A percentile compares a stretch with the other conserved stretches of the same genome.
These are phyloP conservation scores for Ceyx melanurus DNA, from an alignment of 2,113 vertebrate species.

Conservation along the genomic window DNA sequence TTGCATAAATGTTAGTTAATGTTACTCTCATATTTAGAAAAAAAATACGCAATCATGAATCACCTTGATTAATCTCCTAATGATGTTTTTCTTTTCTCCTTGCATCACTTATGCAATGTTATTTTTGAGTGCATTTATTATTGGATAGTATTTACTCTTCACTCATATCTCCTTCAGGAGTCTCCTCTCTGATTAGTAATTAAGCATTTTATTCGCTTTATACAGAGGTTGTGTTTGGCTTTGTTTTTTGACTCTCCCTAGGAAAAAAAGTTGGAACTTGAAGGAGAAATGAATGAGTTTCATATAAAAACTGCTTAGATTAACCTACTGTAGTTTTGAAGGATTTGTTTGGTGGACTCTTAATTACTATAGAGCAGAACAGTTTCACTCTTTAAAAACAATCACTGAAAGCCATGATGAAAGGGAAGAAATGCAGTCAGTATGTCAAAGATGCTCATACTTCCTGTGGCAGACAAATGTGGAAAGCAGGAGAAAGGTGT, in stretches of 20 bases:
- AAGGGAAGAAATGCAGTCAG: not conserved
- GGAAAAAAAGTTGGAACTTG: not conserved
- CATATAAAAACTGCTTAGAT: not conserved
- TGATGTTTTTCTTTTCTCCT: not conserved
- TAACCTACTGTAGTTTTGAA: not conserved
- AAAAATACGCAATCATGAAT: not conserved
- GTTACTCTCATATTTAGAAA: not conserved
- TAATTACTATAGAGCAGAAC: not conserved
- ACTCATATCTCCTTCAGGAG: not conserved
- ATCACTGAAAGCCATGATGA: not conserved
- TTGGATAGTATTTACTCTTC: not conserved
- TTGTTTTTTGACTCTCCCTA: not conserved
- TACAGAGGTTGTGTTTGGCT: not conserved
- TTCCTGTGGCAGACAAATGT: not conserved
- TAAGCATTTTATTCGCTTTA: not conserved
- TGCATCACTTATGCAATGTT: not conserved
- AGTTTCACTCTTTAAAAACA: not conserved
- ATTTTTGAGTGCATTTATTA: not conserved
- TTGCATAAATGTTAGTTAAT: not conserved
- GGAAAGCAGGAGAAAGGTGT: not conserved
- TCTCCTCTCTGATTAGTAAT: conserved; percentile 1
- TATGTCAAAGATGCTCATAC: not conserved
- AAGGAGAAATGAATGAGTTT: not conserved
- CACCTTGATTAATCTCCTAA: not conserved
- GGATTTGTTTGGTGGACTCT: not conserved